Percentiles rank a stretch among this genome's conserved stretches.
phyloP scores from a whole-genome alignment of 1,140 invertebrate species.

The fruit fly (Drosophila melanogaster) region Release_6_plus_ISO1_MT NT_033777.3:11186001-11186500 shows the following conservation, averaged over 20 bases:
- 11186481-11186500: conserved; percentile 21
- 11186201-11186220: conserved; percentile 84
- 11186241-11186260: conserved; percentile 56
- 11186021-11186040: conserved; percentile 17
- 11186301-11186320: conserved; percentile 70
- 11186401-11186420: conserved; percentile 64
- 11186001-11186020: background rate
- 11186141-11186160: conserved; percentile 61
- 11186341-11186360: conserved; percentile 39
- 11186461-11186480: conserved; percentile 41
- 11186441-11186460: conserved; percentile 8
- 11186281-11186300: conserved; percentile 73
- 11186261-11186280: conserved; percentile 54
- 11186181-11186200: conserved; percentile 85
- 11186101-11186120: conserved; percentile 33
- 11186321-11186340: conserved; percentile 59
- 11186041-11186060: conserved; percentile 77
- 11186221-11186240: conserved; percentile 63
- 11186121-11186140: conserved; percentile 17
- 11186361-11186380: background rate
- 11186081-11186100: conserved; percentile 38
- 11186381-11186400: background rate
- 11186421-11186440: conserved; percentile 65
- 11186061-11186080: conserved; percentile 9
- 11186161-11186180: conserved; percentile 82